phyloP scores from a whole-genome alignment of 2,888 invertebrate species.

The Lamellibrachia columna region DNA sequence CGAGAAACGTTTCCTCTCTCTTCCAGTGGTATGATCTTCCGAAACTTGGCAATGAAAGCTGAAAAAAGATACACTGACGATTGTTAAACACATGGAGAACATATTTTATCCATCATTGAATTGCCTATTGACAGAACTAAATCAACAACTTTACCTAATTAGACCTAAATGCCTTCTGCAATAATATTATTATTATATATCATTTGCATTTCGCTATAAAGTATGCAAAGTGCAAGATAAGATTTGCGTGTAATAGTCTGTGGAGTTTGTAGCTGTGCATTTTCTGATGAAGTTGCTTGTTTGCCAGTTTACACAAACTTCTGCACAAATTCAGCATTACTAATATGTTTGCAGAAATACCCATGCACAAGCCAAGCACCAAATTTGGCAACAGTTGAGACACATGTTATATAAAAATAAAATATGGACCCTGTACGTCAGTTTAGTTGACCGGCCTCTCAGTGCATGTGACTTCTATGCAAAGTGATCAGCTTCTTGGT shows the following conservation, averaged over 20 bases:
- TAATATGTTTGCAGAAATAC: neutral
- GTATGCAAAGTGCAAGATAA: too few relatives aligned
- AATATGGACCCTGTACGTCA: too few relatives aligned
- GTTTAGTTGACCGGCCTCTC: too few relatives aligned
- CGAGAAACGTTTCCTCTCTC: neutral
- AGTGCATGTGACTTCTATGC: too few relatives aligned
- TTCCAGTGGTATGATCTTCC: neutral
- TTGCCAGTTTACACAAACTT: neutral
- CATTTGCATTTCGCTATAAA: too few relatives aligned
- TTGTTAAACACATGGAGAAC: neutral
- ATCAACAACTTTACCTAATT: neutral
- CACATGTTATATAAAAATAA: too few relatives aligned
- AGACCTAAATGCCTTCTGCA: neutral
- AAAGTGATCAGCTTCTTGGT: too few relatives aligned
- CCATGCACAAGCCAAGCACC: neutral
- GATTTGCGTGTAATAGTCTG: neutral
- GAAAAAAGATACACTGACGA: neutral
- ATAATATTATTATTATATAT: neutral
- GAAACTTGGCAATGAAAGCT: constrained; percentile 3
- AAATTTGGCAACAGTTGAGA: neutral
- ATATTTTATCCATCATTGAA: neutral
- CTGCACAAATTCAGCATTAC: neutral
- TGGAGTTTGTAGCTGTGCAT: neutral
- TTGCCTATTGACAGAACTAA: neutral
- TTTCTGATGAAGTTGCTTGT: neutral